Evolutionary conservation across 2,888 invertebrate species (phyloP), one percentile per base, ranked within the genome.

Genomic region (Polyommatus iphigenia): DNA sequence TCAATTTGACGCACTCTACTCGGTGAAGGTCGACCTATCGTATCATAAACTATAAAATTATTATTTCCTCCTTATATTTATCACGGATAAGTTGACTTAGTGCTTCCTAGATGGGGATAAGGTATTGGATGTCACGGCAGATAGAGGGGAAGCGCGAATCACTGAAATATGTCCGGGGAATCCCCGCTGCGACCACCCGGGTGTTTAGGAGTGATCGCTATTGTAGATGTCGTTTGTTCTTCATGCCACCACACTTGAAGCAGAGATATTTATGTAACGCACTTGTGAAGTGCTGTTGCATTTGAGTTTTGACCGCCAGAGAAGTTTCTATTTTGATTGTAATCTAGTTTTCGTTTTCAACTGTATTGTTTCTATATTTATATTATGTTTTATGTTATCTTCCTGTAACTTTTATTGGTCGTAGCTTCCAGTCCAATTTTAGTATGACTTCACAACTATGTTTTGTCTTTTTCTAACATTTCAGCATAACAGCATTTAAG

Each of bases 151-250:
- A 89, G 89, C 88, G 92, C 88, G 90, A 91, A 91, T 91, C 89
- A 88, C 87, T 91, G 90, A 93, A 88, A 92, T 92, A 93, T 93
- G 89, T 87, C 84, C 86, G 87, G 87, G 86, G 84, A 62, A 84
- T 88, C 83, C 93, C 93, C 88, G 92, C 92, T 91, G 92, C 85
- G 93, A 92, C 93, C 93, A 92, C 93, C 92, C 92, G 92, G 86
- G 89, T 84, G 81, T 84, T 81, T 79, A 79, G 79, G 80, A 80
- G 71, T 81, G 80, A 80, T 67, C 78, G 80, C 79, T 82, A 81
- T 84, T 82, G 82, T 82, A 81, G 80, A 80, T 83, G 82, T 82
- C 81, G 77, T 80, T 79, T 80, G 78, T 81, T 81, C 81, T 81
- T 82, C 81, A 82, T 81, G 80, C 79, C 76, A 79, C 79, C 76